These are phyloP conservation scores for Phymorhynchus buccinoides DNA, from an alignment of 1,140 invertebrate genomes.

Conservation along the genomic window DNA sequence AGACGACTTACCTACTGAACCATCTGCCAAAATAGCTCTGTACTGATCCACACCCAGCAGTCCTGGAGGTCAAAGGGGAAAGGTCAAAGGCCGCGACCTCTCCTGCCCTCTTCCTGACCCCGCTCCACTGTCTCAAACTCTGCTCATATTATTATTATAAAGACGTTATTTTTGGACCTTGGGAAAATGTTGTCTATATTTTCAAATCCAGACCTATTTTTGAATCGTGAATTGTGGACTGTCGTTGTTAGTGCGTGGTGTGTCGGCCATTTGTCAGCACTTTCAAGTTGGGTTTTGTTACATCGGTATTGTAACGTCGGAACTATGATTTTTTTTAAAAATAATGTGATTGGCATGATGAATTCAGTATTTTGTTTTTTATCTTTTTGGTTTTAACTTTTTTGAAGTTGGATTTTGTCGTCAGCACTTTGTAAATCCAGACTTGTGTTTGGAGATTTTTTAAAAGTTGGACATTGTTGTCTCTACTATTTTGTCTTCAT, in stretches of 20 bases:
- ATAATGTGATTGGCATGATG: background rate
- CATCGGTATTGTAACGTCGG: background rate
- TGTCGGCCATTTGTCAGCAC: background rate
- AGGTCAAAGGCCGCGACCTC: background rate
- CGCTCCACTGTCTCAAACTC: background rate
- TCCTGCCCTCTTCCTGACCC: background rate
- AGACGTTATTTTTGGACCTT: slow-evolving; percentile 3
- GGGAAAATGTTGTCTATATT: slow-evolving; percentile 3
- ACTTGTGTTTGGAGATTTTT: background rate
- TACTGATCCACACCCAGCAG: background rate
- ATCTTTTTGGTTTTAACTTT: background rate
- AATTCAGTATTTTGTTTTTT: background rate
- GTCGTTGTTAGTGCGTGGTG: background rate
- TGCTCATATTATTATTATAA: background rate
- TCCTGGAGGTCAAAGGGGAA: background rate
- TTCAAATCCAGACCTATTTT: background rate
- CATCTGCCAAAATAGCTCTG: slow-evolving; percentile 1
- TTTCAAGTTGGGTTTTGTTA: background rate
- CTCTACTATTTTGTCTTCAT: background rate
- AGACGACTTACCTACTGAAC: background rate
- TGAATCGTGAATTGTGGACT: background rate
- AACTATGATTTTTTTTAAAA: background rate
- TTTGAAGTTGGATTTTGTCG: background rate
- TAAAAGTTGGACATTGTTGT: background rate
- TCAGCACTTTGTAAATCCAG: background rate